phyloP scores from a whole-genome alignment of 2,888 invertebrate genomes.

The Cerceris rybyensis region DNA sequence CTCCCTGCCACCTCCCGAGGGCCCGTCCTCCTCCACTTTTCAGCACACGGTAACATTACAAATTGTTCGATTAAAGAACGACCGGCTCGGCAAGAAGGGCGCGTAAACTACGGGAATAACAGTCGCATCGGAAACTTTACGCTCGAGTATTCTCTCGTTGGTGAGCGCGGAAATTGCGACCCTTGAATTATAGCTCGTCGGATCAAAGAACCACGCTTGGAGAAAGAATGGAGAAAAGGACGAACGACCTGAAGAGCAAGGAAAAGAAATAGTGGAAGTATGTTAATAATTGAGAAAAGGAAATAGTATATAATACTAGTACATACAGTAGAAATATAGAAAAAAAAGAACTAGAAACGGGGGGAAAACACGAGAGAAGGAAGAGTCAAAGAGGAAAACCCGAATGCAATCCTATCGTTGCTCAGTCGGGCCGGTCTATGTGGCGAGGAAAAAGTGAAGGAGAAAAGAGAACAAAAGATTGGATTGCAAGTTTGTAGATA shows the following conservation, averaged over 20 bases:
- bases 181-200: slow-evolving; percentile 52
- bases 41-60: not conserved
- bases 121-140: slow-evolving; percentile 25
- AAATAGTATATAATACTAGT: too few species aligned
- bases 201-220: slow-evolving; percentile 44
- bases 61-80: slow-evolving; percentile 6
- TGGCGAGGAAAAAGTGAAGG: not conserved
- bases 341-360: too few species aligned
- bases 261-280: not conserved
- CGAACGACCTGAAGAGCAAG: not conserved
- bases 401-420: too few species aligned
- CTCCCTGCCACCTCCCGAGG: too few species aligned
- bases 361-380: too few species aligned
- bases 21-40: not conserved
- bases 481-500: slow-evolving; percentile 15
- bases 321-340: too few species aligned
- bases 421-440: too few species aligned
- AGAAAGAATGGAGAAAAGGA: slow-evolving; percentile 25
- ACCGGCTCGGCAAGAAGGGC: not conserved
- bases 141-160: slow-evolving; percentile 31
- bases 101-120: slow-evolving; percentile 1
- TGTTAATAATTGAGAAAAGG: too few species aligned
- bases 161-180: slow-evolving; percentile 44
- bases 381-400: too few species aligned
- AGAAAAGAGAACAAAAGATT: not conserved